Evolutionary conservation across 2,797 vertebrate genomes (phyloP).

Genomic region (Gallinago nigripennis): DNA sequence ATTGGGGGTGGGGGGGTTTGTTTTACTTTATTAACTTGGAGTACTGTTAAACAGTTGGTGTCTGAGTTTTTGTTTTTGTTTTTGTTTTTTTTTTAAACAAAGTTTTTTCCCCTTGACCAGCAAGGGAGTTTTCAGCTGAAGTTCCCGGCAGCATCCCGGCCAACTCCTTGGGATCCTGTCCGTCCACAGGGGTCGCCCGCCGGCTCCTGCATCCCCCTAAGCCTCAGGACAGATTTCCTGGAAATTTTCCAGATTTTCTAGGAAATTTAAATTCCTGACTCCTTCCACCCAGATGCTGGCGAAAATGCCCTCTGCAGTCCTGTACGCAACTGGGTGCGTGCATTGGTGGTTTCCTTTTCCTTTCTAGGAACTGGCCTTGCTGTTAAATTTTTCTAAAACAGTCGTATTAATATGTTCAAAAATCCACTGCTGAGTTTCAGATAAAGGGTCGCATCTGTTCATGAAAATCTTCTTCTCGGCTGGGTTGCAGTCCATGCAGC

Average conservation of each 20-base stretch:
- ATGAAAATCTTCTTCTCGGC: slow-evolving; percentile 91
- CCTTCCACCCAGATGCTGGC: slow-evolving; percentile 74
- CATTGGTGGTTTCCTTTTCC: not conserved
- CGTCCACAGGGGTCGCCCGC: slow-evolving; percentile 69
- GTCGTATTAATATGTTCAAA: slow-evolving; percentile 88
- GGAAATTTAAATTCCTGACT: slow-evolving; percentile 80
- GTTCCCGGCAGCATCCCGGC: slow-evolving; percentile 77
- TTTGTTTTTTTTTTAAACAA: slow-evolving; percentile 38
- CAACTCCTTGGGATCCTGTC: slow-evolving; percentile 75
- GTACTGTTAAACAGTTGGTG: slow-evolving; percentile 67
- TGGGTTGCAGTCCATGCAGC: slow-evolving; percentile 88
- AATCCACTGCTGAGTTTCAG: slow-evolving; percentile 89
- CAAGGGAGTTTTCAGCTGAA: slow-evolving; percentile 80
- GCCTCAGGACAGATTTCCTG: slow-evolving; percentile 76
- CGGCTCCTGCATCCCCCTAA: slow-evolving; percentile 70
- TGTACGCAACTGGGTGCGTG: slow-evolving; percentile 37
- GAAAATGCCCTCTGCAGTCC: slow-evolving; percentile 65
- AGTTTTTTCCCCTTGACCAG: slow-evolving; percentile 82
- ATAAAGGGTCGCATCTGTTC: slow-evolving; percentile 88
- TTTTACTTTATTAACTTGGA: slow-evolving; percentile 77
- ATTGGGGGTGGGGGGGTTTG: slow-evolving; percentile 70
- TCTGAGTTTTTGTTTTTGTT: too few relatives aligned
- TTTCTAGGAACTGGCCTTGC: slow-evolving; percentile 81
- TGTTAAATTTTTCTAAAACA: slow-evolving; percentile 87
- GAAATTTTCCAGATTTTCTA: slow-evolving; percentile 41